Percentiles rank a stretch among this genome's conserved stretches.
Conservation (phyloP, 1,140 invertebrate species). For the Drosophila kurseongensis region DNA sequence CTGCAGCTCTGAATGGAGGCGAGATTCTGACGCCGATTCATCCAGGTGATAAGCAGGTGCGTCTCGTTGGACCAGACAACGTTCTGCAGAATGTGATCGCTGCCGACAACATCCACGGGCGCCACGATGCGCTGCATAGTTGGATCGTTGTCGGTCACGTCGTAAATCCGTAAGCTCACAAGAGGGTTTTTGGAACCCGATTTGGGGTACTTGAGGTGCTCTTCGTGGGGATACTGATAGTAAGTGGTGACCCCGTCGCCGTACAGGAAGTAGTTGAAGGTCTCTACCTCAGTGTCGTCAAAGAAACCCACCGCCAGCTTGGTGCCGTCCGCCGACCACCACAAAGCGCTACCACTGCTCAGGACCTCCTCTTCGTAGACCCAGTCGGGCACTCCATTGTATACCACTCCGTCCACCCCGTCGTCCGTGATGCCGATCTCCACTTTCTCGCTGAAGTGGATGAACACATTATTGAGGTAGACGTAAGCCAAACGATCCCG, state of each 20-base stretch:
- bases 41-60: slow-evolving; percentile 91
- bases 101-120: slow-evolving; percentile 85
- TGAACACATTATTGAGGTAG: slow-evolving; percentile 90
- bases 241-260: slow-evolving; percentile 87
- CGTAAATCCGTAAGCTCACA: slow-evolving; percentile 89
- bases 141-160: slow-evolving; percentile 85
- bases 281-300: slow-evolving; percentile 90
- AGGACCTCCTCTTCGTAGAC: slow-evolving; percentile 96
- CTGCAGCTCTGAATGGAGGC: slow-evolving; percentile 80
- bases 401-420: slow-evolving; percentile 88
- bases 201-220: slow-evolving; percentile 94
- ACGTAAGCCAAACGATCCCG: slow-evolving; percentile 91
- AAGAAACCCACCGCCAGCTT: slow-evolving; percentile 93
- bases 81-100: slow-evolving; percentile 86
- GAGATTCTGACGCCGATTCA: slow-evolving; percentile 94
- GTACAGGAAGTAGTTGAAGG: slow-evolving; percentile 88
- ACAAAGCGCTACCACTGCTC: slow-evolving; percentile 92
- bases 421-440: slow-evolving; percentile 86
- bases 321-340: slow-evolving; percentile 93
- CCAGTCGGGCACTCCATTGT: slow-evolving; percentile 92
- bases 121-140: slow-evolving; percentile 71
- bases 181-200: slow-evolving; percentile 91
- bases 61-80: slow-evolving; percentile 92
- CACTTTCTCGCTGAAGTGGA: slow-evolving; percentile 84
- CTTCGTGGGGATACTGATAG: slow-evolving; percentile 95